These are phyloP conservation scores for Drosophila setifemur DNA, from an alignment of 1,140 invertebrate genomes.

Conservation along the genomic window DNA sequence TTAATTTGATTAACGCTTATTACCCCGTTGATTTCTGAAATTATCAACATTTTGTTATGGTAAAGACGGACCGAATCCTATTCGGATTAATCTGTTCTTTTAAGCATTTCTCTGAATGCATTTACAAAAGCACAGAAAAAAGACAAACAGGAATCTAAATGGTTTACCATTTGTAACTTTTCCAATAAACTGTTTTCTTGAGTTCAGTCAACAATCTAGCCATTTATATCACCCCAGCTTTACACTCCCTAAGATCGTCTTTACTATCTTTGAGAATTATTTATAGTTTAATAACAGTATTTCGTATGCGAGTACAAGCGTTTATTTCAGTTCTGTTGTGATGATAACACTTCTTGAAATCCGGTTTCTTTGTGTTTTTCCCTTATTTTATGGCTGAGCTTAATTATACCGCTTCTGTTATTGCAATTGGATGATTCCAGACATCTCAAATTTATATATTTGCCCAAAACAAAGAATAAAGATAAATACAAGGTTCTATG, in stretches of 20 bases:
- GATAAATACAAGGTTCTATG: background rate
- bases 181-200: background rate
- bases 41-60: conserved; percentile 19
- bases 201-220: background rate
- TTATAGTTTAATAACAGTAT: conserved; percentile 34
- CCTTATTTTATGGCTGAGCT: conserved; percentile 2
- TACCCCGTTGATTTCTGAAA: conserved; percentile 15
- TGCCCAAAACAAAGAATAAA: background rate
- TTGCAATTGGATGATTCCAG: conserved; percentile 6
- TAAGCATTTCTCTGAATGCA: background rate
- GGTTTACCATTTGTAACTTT: background rate
- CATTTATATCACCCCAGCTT: background rate
- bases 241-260: background rate
- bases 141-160: background rate
- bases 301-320: background rate
- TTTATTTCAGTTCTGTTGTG: conserved; percentile 21
- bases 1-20: conserved; percentile 62
- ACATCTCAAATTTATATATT: conserved; percentile 11
- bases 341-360: conserved; percentile 68
- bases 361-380: conserved; percentile 58
- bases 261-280: conserved; percentile 23
- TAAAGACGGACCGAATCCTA: conserved; percentile 1
- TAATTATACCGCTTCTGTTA: conserved; percentile 11
- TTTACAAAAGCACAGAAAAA: background rate
- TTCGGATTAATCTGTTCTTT: conserved; percentile 25